Percentiles rank a stretch among this genome's conserved stretches.
phyloP scores from a whole-genome alignment of 1,140 invertebrate species.

The Drosophila ohnishii region DNA sequence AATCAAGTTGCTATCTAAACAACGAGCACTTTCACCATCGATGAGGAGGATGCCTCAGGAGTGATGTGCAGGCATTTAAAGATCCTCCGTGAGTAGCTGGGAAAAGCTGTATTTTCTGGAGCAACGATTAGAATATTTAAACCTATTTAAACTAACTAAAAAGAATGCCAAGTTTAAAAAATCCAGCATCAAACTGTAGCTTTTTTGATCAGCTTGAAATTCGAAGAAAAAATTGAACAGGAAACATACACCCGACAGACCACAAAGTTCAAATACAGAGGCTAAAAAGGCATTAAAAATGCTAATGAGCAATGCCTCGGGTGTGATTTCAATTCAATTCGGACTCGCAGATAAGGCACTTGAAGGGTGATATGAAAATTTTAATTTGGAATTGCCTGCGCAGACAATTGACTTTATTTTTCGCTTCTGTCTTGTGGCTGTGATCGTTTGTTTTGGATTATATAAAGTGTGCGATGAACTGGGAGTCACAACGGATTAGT shows the following conservation, averaged over 20 bases:
- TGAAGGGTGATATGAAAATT: constrained; percentile 50
- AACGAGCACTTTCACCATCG: constrained; percentile 25
- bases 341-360: constrained; percentile 35
- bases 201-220: too few relatives aligned
- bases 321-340: constrained; percentile 33
- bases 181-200: too few relatives aligned
- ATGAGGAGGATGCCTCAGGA: constrained; percentile 1
- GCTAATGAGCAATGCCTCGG: constrained; percentile 45
- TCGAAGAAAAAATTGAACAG: not conserved
- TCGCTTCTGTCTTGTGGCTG: not conserved
- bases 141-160: too few relatives aligned
- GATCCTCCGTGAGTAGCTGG: not conserved
- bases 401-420: constrained; percentile 37
- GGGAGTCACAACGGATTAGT: constrained; percentile 18
- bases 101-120: not conserved
- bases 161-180: too few relatives aligned
- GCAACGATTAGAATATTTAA: not conserved
- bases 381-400: constrained; percentile 57
- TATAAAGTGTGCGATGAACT: constrained; percentile 43
- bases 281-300: constrained; percentile 65
- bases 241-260: not conserved
- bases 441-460: constrained; percentile 25
- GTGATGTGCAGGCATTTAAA: constrained; percentile 1
- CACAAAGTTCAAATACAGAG: constrained; percentile 53
- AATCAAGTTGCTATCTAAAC: constrained; percentile 15